A percentile compares a stretch with the other conserved stretches of the same genome.
phyloP scores from a whole-genome alignment of 2,797 vertebrate genomes.

The Gobio occitaniae region DNA sequence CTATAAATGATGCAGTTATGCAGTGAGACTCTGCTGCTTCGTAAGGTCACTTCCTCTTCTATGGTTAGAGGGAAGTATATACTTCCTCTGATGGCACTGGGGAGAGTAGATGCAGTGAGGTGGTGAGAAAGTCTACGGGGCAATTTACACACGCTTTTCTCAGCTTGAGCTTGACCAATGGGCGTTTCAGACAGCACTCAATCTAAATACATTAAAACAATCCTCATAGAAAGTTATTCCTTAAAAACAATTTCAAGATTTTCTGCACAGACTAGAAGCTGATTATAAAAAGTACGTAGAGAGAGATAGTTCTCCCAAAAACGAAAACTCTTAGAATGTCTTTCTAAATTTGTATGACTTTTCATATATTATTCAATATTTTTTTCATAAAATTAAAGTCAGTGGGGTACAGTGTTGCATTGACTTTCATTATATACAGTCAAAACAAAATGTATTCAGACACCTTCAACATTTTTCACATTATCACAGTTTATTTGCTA shows the following conservation, averaged over 20 bases:
- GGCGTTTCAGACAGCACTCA: background rate
- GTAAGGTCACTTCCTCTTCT: conserved; percentile 38
- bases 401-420: background rate
- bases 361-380: too few species aligned
- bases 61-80: conserved; percentile 60
- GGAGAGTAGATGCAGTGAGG: conserved; percentile 59
- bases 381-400: background rate
- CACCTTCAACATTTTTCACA: too few species aligned
- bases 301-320: background rate
- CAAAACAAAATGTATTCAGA: too few species aligned
- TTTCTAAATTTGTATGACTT: too few species aligned
- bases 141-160: conserved; percentile 51
- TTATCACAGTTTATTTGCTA: too few species aligned
- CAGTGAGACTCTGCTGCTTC: conserved; percentile 14
- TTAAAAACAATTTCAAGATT: background rate
- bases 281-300: background rate
- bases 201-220: background rate
- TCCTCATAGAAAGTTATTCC: background rate
- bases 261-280: background rate
- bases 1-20: background rate
- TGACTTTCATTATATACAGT: background rate
- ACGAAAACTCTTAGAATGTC: background rate
- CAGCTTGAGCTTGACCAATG: background rate
- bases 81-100: conserved; percentile 50
- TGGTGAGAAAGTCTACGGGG: conserved; percentile 40